phyloP scores from a whole-genome alignment of 2,888 invertebrate species.

The Criorhina ranunculi region DNA sequence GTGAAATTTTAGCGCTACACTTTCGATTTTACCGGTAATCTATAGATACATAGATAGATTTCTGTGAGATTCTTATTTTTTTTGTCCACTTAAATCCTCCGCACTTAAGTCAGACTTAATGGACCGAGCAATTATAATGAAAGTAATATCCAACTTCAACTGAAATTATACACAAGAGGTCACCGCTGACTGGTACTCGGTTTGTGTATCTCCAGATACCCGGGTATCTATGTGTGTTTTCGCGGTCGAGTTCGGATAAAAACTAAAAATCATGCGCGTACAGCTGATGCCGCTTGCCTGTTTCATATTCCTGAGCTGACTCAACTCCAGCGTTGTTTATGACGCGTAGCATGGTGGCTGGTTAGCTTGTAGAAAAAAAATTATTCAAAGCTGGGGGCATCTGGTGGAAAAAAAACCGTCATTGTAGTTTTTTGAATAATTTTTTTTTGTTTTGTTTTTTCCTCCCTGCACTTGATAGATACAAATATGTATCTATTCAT shows the following conservation, averaged over 20 bases:
- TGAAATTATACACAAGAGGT: conserved; percentile 24
- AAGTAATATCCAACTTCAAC: conserved; percentile 24
- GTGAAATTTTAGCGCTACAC: conserved; percentile 8
- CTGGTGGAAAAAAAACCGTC: conserved; percentile 31
- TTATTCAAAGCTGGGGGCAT: conserved; percentile 73
- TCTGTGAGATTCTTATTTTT: neutral
- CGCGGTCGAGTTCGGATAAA: conserved; percentile 79
- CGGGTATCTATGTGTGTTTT: conserved; percentile 73
- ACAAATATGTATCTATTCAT: conserved; percentile 34
- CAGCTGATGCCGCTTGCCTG: conserved; percentile 59
- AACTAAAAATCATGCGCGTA: conserved; percentile 78
- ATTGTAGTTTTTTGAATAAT: conserved; percentile 29
- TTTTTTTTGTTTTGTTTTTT: neutral
- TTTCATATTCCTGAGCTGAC: conserved; percentile 38
- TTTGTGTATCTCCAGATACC: neutral
- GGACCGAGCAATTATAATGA: conserved; percentile 28
- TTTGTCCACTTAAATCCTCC: neutral
- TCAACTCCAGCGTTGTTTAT: conserved; percentile 49
- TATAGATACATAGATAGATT: conserved; percentile 19
- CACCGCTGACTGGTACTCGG: neutral
- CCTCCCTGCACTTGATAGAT: conserved; percentile 52
- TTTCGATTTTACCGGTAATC: conserved; percentile 21
- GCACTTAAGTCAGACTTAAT: conserved; percentile 36
- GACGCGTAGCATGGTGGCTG: conserved; percentile 35
- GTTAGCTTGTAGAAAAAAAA: conserved; percentile 1